Evolutionary conservation across 2,113 vertebrate species (phyloP).

Genomic region (Sturnus vulgaris): DNA sequence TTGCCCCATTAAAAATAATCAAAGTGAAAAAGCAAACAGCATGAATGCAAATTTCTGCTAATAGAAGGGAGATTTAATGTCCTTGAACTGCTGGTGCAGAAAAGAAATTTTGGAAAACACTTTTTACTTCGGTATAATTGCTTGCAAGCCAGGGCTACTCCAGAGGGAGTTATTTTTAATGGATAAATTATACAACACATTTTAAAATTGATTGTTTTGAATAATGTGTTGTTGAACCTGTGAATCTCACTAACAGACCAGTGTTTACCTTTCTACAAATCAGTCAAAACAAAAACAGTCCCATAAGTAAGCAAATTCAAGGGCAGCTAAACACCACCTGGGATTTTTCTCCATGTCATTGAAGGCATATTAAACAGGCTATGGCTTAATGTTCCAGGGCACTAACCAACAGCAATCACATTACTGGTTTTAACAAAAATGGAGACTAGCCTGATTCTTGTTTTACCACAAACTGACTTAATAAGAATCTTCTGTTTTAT

Average conservation of each 20-base stretch:
- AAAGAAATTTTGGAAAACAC: background rate
- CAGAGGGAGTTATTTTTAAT: background rate
- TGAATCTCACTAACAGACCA: background rate
- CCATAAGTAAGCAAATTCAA: background rate
- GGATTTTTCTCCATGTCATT: background rate
- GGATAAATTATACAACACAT: background rate
- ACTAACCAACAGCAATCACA: background rate
- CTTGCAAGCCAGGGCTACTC: background rate
- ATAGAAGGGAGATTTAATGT: background rate
- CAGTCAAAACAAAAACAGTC: background rate
- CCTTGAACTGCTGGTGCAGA: constrained; percentile 8
- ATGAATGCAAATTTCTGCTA: constrained; percentile 6
- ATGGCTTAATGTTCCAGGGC: background rate
- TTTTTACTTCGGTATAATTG: background rate
- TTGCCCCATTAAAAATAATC: background rate
- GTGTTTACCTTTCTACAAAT: background rate
- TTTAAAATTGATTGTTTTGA: background rate
- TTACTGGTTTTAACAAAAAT: constrained; percentile 7
- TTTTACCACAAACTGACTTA: background rate
- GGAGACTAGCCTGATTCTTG: background rate
- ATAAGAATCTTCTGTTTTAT: background rate
- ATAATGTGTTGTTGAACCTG: background rate
- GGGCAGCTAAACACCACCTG: background rate
- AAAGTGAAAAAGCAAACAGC: background rate
- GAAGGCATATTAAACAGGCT: background rate